Evolutionary conservation across 2,888 invertebrate species (phyloP), one percentile per base, ranked within the genome.

Genomic region (Hemistola chrysoprasaria): DNA sequence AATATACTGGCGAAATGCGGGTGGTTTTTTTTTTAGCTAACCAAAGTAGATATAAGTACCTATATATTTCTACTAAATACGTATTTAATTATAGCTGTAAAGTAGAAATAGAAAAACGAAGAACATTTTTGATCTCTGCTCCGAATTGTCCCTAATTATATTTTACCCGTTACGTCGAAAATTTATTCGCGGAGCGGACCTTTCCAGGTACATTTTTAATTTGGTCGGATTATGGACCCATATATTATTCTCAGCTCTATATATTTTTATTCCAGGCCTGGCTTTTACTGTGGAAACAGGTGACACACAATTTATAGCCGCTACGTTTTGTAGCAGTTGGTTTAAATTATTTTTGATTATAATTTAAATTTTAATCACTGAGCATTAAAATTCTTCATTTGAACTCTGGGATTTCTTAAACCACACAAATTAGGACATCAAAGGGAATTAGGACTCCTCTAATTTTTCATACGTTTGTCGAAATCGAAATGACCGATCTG

Each of bases 151-250:
- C 32, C 7, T 38, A 49, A 50, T 39, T 40, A 23, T 24, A 26
- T 30, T 25, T 50, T 42, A 41, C 40, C 22, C 34, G 45, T 36
- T 40, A 33, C 43, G 32, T 10, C 37, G 24, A 25, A 35, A 30
- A 9, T 32, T 44, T 48, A 51, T 50, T 43, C 46, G 51, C 40
- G 45, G 39, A 39, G 27, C 34, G 31, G 40, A 23, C 25, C 33
- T 30, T 45, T 47, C 39, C 24, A 22, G 29, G 31, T 49, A 39
- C 34, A 47, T 51, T 52, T 51, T 54, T 45, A 52, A 52, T 49
- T 49, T 37, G 27, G 30, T 27, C 22, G 24, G 34, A 45, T 43
- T 47, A 43, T 33, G 38, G 38, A 20, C 22, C 3, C 37, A 40
- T 49, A 44, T 44, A 24, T 48, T 16, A 16, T 16, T 16, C 30